phyloP scores from a whole-genome alignment of 2,797 vertebrate species.

The Cheirogaleus major region DNA sequence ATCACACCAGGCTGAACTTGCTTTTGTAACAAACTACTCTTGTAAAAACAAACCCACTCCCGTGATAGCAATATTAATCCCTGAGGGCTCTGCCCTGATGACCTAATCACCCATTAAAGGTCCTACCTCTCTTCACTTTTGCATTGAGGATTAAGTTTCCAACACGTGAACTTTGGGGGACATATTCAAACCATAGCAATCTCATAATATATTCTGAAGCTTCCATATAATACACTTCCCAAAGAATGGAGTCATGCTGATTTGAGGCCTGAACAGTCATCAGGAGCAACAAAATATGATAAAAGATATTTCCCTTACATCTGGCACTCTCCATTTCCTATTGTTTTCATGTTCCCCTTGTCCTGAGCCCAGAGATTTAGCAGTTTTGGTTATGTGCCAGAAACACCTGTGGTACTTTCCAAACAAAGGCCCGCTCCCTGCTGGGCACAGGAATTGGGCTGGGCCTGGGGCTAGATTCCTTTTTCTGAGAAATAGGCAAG shows the following conservation, averaged over 20 bases:
- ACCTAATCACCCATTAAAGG: neutral
- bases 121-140: neutral
- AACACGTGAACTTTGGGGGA: neutral
- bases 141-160: neutral
- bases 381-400: constrained; percentile 1
- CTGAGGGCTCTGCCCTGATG: too few relatives aligned
- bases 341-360: constrained; percentile 46
- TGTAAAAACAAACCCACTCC: neutral
- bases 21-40: neutral
- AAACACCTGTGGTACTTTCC: neutral
- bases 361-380: neutral
- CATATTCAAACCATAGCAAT: neutral
- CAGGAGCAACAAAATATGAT: neutral
- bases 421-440: constrained; percentile 36
- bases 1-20: neutral
- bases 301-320: constrained; percentile 6
- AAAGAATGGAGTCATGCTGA: constrained; percentile 42
- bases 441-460: constrained; percentile 35
- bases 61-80: neutral
- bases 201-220: constrained; percentile 47
- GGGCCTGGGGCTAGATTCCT: neutral
- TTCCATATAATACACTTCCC: neutral
- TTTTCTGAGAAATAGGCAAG: constrained; percentile 62
- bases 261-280: constrained; percentile 50
- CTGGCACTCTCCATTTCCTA: neutral